Evolutionary conservation across 2,888 invertebrate genomes (phyloP).

Genomic region (Phaonia tiefii): DNA sequence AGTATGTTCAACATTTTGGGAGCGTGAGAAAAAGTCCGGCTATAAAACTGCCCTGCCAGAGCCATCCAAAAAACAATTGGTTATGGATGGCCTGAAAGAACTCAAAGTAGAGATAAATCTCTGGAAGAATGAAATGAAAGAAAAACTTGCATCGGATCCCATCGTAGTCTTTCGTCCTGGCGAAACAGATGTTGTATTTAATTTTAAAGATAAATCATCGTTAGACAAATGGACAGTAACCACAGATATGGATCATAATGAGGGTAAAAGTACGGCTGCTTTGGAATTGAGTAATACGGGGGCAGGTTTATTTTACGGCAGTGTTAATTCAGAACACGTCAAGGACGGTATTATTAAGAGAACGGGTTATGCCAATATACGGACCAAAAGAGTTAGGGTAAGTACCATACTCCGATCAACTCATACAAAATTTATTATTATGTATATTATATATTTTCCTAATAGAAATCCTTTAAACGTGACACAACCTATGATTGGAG

Average conservation of each 20-base stretch:
- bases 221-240: conserved; percentile 88
- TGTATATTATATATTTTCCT: neutral
- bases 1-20: conserved; percentile 77
- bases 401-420: too few species aligned
- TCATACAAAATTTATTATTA: neutral
- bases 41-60: conserved; percentile 75
- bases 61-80: conserved; percentile 81
- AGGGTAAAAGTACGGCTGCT: conserved; percentile 87
- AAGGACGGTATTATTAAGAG: conserved; percentile 90
- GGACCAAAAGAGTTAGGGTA: conserved; percentile 85
- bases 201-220: conserved; percentile 84
- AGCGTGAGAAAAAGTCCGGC: conserved; percentile 79
- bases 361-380: conserved; percentile 92
- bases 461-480: conserved; percentile 90
- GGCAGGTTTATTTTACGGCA: conserved; percentile 87
- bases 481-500: conserved; percentile 87
- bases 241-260: conserved; percentile 89
- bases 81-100: conserved; percentile 85
- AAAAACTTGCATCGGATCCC: conserved; percentile 84
- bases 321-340: conserved; percentile 85
- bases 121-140: conserved; percentile 86
- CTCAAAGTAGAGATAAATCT: conserved; percentile 85
- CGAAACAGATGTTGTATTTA: conserved; percentile 88
- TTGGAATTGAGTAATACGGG: conserved; percentile 86
- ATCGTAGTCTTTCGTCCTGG: conserved; percentile 82